phyloP scores from a whole-genome alignment of 1,140 invertebrate species.

The Rhizoglyphus robini region DNA sequence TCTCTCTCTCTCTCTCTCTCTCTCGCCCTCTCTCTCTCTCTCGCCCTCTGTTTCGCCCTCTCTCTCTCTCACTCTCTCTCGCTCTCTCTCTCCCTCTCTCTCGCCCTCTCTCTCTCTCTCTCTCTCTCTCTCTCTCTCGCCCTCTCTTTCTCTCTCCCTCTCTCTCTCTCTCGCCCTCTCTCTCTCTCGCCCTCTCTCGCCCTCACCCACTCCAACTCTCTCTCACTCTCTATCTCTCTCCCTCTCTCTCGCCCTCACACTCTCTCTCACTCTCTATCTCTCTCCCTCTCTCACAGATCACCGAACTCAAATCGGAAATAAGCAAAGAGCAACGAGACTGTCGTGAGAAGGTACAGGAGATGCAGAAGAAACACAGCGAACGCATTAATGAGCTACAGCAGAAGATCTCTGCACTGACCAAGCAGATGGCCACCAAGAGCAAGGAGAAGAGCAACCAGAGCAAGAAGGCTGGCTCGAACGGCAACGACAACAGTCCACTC shows the following conservation, averaged over 20 bases:
- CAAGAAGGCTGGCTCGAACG: not conserved
- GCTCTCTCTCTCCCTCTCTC: too few species aligned
- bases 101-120: not conserved
- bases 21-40: not conserved
- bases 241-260: constrained; percentile 26
- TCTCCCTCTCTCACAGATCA: constrained; percentile 50
- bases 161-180: constrained; percentile 23
- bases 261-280: not conserved
- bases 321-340: constrained; percentile 72
- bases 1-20: constrained; percentile 27
- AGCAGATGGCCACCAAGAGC: constrained; percentile 58
- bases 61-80: too few species aligned
- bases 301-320: constrained; percentile 78
- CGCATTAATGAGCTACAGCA: constrained; percentile 49
- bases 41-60: not conserved
- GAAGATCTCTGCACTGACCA: constrained; percentile 31
- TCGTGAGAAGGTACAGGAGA: constrained; percentile 63
- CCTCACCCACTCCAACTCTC: too few species aligned
- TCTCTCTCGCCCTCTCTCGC: too few species aligned
- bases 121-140: constrained; percentile 25
- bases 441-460: constrained; percentile 35
- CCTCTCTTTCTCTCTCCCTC: not conserved
- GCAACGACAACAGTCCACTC: not conserved
- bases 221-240: not conserved
- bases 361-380: constrained; percentile 61